Evolutionary conservation across 2,888 invertebrate species (phyloP).

Genomic region (Andricus quercusramuli): DNA sequence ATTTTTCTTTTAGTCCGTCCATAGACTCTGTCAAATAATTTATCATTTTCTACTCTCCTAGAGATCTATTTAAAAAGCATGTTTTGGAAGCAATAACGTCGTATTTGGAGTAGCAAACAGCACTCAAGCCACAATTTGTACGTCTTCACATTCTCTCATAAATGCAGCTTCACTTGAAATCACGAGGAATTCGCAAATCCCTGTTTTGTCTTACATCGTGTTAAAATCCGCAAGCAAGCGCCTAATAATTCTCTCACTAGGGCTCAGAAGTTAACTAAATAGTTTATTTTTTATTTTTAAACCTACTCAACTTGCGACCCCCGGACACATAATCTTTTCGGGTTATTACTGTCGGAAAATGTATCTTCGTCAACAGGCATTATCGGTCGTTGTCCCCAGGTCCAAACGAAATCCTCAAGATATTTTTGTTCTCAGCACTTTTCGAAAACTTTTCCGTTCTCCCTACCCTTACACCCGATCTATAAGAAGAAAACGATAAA

Average conservation of each 20-base stretch:
- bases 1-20: neutral
- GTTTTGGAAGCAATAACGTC: neutral
- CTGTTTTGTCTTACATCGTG: constrained; percentile 3
- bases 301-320: neutral
- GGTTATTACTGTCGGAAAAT: constrained; percentile 28
- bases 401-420: neutral
- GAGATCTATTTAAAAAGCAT: neutral
- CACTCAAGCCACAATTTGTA: neutral
- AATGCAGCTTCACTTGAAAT: constrained; percentile 6
- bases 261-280: constrained; percentile 24
- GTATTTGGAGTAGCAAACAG: neutral
- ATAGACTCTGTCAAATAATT: neutral
- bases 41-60: neutral
- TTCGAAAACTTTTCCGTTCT: neutral
- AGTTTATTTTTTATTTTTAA: constrained; percentile 29
- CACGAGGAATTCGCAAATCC: constrained; percentile 18
- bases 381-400: constrained; percentile 32
- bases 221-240: constrained; percentile 23
- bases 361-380: constrained; percentile 23
- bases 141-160: neutral
- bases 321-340: constrained; percentile 5
- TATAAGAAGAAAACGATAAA: neutral
- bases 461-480: too few relatives aligned
- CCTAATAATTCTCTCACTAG: constrained; percentile 39
- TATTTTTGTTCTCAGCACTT: neutral